Evolutionary conservation across 2,888 invertebrate species (phyloP), one percentile per base, ranked within the genome.

Genomic region (Acronicta psi): DNA sequence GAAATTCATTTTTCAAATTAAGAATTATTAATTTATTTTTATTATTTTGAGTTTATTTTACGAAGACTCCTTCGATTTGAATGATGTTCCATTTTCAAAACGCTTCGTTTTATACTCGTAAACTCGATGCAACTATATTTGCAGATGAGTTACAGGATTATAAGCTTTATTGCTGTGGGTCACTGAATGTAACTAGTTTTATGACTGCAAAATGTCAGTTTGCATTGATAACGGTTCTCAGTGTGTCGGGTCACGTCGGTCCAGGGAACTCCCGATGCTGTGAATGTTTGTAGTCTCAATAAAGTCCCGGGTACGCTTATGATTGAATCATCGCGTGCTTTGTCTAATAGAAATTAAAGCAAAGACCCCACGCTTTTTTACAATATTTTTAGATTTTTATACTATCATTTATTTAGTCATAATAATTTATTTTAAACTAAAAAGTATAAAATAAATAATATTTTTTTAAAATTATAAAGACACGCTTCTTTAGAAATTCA

Each of bases 1-100:
- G 75, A 88, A 86, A 59, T 88, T 86, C 88, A 88, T 88, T 61
- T 75, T 80, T 40, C 23, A 18, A 41, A 63, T 52, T 71, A 38
- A n/a, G 18, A 56, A 13, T 46, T 46, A 14, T 51, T 55, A 40
- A 49, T 49, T 29, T 29, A 25, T 34, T 50, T 45, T 64, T 61
- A 44, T 41, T 51, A 23, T 43, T 38, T 34, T n/a, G n/a, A 17
- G n/a, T 50, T 47, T n/a, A 49, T 41, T 45, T 23, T 44, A 43
- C 25, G 45, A 52, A 40, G 34, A 40, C 55, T 31, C 1, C 34
- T 67, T 31, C 18, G 34, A 29, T 17, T 34, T 18, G 67, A 75
- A 67, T 69, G 73, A 73, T 75, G 56, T 43, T 54, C 34, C 10
- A 23, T 0, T 23, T 45, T 11, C n/a, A 46, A 54, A 46, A 45